Evolutionary conservation across 2,113 vertebrate species (phyloP), one percentile per base, ranked within the genome.

Genomic region (Hepsetus odoe): DNA sequence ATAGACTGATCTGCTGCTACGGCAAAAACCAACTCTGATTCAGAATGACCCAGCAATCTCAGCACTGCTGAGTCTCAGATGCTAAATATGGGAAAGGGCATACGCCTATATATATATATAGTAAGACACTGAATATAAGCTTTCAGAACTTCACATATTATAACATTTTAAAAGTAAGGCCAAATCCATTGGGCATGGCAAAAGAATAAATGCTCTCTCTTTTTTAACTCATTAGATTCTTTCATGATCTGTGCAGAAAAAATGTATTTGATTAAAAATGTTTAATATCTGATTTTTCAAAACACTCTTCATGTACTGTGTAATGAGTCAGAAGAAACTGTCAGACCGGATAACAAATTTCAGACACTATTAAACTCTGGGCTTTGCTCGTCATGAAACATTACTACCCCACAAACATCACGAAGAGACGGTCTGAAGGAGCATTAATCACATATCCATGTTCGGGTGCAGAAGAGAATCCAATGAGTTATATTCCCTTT

Each of bases 11-110:
- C 59, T 26, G 56, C 38, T 74, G 35, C 42, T 51, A 13, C 61
- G n/a, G 58, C n/a, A 72, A 42, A 72, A 56, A 32, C 12, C 51
- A 56, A 55, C 11, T 55, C 58, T 16, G 56, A 13, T 59, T 16
- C 26, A 28, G 71, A 56, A 61, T 61, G 56, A 64, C 59, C 72
- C 12, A 74, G 59, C 59, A 65, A 24, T 35, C 44, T 42, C 3
- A 26, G 24, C 35, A 12, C 30, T 40, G n/a, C 46, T 40, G 14
- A n/a, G n/a, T n/a, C n/a, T n/a, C 8, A 75, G n/a, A 4, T 18
- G 11, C 16, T 33, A 33, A 32, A 32, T 2, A 20, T 30, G 30
- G 22, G 5, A 33, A 16, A 62, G 5, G 28, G 30, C 0, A 53
- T 5, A n/a, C 51, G 5, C 2, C 2, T 49, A 44, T 14, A 44